These are phyloP conservation scores for Cantharis nigra DNA, from an alignment of 2,888 invertebrate genomes.

Conservation along the genomic window DNA sequence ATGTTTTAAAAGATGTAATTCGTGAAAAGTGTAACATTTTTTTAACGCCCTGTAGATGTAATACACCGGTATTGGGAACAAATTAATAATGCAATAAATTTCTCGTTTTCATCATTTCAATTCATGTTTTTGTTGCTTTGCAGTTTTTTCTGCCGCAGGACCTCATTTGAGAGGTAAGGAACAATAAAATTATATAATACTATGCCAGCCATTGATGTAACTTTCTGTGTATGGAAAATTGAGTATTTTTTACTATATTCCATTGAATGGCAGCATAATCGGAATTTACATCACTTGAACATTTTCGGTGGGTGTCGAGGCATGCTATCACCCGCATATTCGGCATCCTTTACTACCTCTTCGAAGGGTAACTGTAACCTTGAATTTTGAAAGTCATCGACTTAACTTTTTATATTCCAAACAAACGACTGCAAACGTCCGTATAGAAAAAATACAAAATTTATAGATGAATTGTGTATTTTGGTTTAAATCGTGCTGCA, in stretches of 20 bases:
- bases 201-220: not conserved
- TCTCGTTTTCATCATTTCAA: not conserved
- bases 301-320: not conserved
- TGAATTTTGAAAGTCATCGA: not conserved
- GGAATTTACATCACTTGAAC: not conserved
- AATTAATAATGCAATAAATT: not conserved
- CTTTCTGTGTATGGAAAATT: not conserved
- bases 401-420: not conserved
- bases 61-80: not conserved
- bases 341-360: not conserved
- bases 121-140: no score
- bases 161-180: not conserved
- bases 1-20: no score
- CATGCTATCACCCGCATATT: not conserved
- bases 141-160: not conserved
- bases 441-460: not conserved
- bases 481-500: not conserved
- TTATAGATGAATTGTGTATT: not conserved
- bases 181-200: no score
- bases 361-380: not conserved
- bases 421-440: not conserved
- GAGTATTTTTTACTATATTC: not conserved
- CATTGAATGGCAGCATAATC: not conserved
- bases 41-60: not conserved
- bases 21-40: no score